phyloP scores from a whole-genome alignment of 2,113 vertebrate genomes.

The Ardeotis arabs region DNA sequence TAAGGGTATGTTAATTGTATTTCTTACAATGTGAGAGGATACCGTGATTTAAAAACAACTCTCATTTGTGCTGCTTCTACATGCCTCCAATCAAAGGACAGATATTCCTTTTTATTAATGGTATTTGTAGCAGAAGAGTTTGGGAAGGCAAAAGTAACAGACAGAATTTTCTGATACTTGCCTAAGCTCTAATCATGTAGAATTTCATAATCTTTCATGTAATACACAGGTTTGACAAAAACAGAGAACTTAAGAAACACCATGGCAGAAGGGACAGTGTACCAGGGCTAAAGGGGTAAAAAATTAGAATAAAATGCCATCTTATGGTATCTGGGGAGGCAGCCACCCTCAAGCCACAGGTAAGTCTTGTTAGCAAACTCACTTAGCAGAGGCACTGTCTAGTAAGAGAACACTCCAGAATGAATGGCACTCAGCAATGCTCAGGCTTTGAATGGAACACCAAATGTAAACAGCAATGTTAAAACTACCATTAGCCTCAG shows the following conservation, averaged over 20 bases:
- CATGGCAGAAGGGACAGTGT: background rate
- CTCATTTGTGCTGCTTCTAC: background rate
- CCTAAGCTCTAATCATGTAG: background rate
- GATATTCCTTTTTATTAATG: background rate
- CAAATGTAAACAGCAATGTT: background rate
- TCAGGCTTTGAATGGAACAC: background rate
- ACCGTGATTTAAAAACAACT: background rate
- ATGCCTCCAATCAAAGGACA: background rate
- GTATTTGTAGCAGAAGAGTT: background rate
- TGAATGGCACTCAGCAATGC: background rate
- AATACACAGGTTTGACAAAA: background rate
- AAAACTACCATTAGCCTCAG: background rate
- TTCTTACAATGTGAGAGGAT: background rate
- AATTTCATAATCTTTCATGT: background rate
- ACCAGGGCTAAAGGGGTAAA: background rate
- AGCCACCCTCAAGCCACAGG: fast-evolving
- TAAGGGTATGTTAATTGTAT: background rate
- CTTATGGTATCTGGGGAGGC: background rate
- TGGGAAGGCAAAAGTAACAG: background rate
- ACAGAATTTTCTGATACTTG: background rate
- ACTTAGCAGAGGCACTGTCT: background rate
- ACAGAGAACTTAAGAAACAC: background rate
- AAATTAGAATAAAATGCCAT: background rate
- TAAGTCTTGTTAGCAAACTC: background rate
- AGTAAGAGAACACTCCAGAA: background rate